Base-by-base conservation (phyloP, 2,888 invertebrate species). In the Volucella zonaria region DNA sequence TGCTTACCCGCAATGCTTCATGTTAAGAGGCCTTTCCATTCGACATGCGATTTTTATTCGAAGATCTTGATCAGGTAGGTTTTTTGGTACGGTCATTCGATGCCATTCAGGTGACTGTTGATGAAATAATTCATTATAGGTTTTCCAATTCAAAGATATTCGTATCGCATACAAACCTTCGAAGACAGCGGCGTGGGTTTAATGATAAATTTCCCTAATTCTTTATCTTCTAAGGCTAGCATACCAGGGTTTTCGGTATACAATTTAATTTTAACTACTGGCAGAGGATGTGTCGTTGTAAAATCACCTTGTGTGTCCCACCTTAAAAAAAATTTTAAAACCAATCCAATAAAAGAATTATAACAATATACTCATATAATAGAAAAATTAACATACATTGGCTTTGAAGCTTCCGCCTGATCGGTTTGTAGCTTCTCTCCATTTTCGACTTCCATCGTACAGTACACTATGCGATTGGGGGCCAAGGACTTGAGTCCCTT, bases 231-330 rank as follows among this genome's bases (percentile, higher is more conserved):
- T 75, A 99, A 93, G n/a, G 99, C 97, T 66, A 99, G 93, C 93
- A 99, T 97, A 71, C 97, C 97, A 23, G 98, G 98, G 91, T 98
- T 99, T 93, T 99, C 99, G 0, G 99, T 98, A 91, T 97, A 99
- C 43, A 99, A 93, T 92, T 99, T 99, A 4, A 99, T 97, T 94
- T 99, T 99, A 14, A 99, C 99, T 18, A 97, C 95, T 54, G 99
- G 99, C 86, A 99, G 93, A 1, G 99, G 97, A 91, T 99, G 98
- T 82, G 97, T 98, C 70, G 99, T 99, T 88, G 98, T 97, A 92
- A 99, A 99, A 93, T 99, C 99, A 71, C 99, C 99, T 93, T 99
- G 99, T 0, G 99, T 99, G 90, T 99, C 99, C 99, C 99, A 99
- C 95, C 97, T 98, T 14, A 43, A 38, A 79, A 61, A 14, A 0